Evolutionary conservation across 2,113 vertebrate species (phyloP).

Genomic region (Burhinus oedicnemus): DNA sequence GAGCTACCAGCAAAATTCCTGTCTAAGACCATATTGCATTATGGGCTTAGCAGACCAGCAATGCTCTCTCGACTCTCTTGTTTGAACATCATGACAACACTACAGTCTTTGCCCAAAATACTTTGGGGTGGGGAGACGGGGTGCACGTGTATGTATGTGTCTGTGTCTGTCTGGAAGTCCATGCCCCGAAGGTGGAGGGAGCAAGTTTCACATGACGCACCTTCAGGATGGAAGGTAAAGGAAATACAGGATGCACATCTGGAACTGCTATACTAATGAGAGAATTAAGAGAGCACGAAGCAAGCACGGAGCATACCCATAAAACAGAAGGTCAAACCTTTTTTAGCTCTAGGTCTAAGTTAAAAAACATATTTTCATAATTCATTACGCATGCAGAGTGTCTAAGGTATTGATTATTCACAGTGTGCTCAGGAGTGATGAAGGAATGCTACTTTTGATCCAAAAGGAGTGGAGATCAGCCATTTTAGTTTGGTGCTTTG

Average conservation of each 20-base stretch:
- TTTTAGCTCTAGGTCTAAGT: not conserved
- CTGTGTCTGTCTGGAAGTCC: not conserved
- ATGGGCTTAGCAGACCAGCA: not conserved
- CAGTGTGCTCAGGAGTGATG: not conserved
- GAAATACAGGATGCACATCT: conserved; percentile 15
- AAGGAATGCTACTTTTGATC: not conserved
- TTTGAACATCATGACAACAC: not conserved
- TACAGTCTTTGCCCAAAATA: not conserved
- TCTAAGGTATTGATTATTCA: not conserved
- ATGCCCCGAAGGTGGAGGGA: not conserved
- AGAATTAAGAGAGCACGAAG: not conserved
- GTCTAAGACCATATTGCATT: not conserved
- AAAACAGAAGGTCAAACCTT: conserved; percentile 4
- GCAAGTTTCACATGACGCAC: not conserved
- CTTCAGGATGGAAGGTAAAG: not conserved
- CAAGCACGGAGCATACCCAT: not conserved
- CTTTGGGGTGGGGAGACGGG: not conserved
- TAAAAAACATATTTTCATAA: not conserved
- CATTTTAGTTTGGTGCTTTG: not conserved
- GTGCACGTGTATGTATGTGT: not conserved
- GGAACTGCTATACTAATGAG: not conserved
- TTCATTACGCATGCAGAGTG: not conserved
- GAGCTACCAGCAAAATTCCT: not conserved
- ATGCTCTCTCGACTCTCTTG: not conserved
- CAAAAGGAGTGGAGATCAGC: not conserved